Evolutionary conservation across 2,888 invertebrate genomes (phyloP), one percentile per base, ranked within the genome.

Genomic region (Malthinus flaveolus): DNA sequence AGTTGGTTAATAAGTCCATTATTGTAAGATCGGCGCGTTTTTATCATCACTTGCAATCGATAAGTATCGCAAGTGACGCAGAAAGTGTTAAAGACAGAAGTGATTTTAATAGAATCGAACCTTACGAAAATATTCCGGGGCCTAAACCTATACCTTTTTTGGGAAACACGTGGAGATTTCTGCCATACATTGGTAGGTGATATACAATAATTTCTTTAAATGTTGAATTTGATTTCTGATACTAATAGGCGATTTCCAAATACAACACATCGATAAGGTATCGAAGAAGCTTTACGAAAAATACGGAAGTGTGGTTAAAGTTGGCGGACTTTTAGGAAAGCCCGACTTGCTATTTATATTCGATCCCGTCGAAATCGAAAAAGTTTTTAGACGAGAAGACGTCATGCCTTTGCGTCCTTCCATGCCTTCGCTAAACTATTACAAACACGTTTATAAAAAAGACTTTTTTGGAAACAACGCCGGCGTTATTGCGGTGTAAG

Each of bases 401-500:
- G 77, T 78, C 1, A 81, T 87, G 70, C 89, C 89, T 0, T 85
- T 85, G 63, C 82, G 89, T 54, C 89, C 89, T 0, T 88, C 89
- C 0, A 89, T 89, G 89, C 88, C 89, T 0, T 89, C 88, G 0
- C 76, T 89, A 44, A 85, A 88, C 72, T 88, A 88, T 67, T 89
- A 89, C 77, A 89, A 89, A 66, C 87, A 88, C 67, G 85, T 83
- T 0, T 74, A 88, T 44, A 79, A 87, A 61, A 87, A 85, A 73
- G 85, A 88, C 47, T 87, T 87, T 72, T 89, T 89, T 68, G 84
- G 83, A 0, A 84, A 85, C 60, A 81, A 84, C 49, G 86, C 86
- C 0, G 89, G 89, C 45, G 86, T 89, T 4, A 89, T 89, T 64
- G 89, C 88, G 2, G 88, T 89, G 89, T 89, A 79, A 85, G 87